phyloP scores from a whole-genome alignment of 2,113 vertebrate species.

The Tupaia tana region DNA sequence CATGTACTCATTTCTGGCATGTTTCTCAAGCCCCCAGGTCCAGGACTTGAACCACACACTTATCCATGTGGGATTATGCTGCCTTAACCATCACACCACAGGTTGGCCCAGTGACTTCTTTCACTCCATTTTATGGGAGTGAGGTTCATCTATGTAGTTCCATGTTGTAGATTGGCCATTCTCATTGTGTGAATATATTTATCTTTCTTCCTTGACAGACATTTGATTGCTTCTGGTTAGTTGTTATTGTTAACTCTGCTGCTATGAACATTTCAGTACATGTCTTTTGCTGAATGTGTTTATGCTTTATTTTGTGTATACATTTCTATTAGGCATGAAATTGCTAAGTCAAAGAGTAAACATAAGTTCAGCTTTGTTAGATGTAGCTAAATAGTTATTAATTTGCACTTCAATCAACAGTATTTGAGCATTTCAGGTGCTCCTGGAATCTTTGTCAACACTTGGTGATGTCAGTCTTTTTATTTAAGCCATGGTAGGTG shows the following conservation, averaged over 20 bases:
- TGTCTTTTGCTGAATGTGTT: not conserved
- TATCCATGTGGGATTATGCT: no score
- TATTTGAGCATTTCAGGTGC: not conserved
- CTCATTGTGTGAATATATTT: not conserved
- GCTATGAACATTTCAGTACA: not conserved
- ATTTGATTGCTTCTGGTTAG: not conserved
- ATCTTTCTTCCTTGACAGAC: not conserved
- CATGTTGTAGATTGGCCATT: not conserved
- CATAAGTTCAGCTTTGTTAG: not conserved
- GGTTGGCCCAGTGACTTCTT: not conserved
- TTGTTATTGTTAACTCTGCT: not conserved
- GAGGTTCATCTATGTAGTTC: not conserved
- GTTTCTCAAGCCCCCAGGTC: no score
- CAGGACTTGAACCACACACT: no score
- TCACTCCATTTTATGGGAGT: not conserved
- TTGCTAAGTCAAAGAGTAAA: not conserved
- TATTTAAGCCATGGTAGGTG: not conserved
- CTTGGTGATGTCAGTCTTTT: not conserved
- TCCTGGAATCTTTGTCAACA: not conserved
- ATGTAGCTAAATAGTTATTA: not conserved
- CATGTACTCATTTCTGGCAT: no score
- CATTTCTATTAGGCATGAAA: not conserved
- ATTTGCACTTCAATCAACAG: not conserved
- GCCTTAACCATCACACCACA: no score
- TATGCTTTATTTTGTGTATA: not conserved